Evolutionary conservation across 2,888 invertebrate genomes (phyloP), one percentile per base, ranked within the genome.

Genomic region (Spisula subtruncata): DNA sequence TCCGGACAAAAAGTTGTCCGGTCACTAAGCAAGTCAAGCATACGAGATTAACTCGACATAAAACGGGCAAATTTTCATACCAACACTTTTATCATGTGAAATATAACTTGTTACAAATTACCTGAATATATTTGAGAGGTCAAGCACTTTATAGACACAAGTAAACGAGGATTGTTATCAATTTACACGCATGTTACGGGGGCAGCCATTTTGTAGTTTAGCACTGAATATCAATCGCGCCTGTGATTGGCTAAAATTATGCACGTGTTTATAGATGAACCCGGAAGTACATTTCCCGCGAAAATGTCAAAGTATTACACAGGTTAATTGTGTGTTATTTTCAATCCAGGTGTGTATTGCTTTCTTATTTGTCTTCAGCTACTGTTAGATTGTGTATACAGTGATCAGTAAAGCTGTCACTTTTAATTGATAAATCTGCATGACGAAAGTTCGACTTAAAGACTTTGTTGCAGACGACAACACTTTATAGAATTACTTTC

Each of bases 181-280:
- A 86, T 46, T 56, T 18, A 56, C 35, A 71, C 89, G 75, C 90
- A 54, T 88, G 86, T 56, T 75, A 25, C 75, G 90, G 88, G 35
- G 54, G 90, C 88, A 66, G 88, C 60, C 90, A 90, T 90, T 20
- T 88, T 90, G 41, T 14, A 54, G 66, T 60, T 48, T 29, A 32
- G 83, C 48, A 51, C 81, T 88, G 35, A 88, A 80, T 86, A 25
- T 8, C 20, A 56, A 10, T 35, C 16, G 18, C 51, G n/a, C 12
- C 8, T 83, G 25, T 85, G 84, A 89, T 89, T 89, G 89, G 89
- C 51, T 60, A 25, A 89, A 86, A 83, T 51, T 14, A 14, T 48
- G 32, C 56, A 79, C 41, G 85, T 85, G 79, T 51, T 54, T 56
- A 12, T 29, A 29, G 48, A 29, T 29, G 48, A 56, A 87, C 79